Conservation (phyloP, 1,140 invertebrate genomes). For the Agrypnia vestita region DNA sequence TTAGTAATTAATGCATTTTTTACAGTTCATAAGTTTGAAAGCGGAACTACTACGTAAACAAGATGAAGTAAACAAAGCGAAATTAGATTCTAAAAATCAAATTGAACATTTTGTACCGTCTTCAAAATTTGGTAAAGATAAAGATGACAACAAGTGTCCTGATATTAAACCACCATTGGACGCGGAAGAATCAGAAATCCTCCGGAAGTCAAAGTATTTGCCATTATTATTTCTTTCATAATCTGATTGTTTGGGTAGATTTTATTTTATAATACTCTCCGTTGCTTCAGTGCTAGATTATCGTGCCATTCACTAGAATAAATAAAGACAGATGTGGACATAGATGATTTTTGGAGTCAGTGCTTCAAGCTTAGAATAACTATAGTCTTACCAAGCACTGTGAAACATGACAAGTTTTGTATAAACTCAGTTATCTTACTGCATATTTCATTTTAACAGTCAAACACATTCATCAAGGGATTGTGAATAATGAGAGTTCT, state of each 20-base stretch:
- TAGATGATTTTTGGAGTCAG: too few relatives aligned
- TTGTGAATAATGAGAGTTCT: not conserved
- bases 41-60: slow-evolving; percentile 86
- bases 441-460: not conserved
- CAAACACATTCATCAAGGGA: not conserved
- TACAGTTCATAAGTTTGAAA: slow-evolving; percentile 79
- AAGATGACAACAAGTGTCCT: slow-evolving; percentile 62
- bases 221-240: not conserved
- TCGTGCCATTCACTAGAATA: too few relatives aligned
- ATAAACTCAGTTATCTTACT: too few relatives aligned
- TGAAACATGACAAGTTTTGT: too few relatives aligned
- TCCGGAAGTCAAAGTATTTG: slow-evolving; percentile 76
- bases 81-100: slow-evolving; percentile 70
- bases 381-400: too few relatives aligned
- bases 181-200: slow-evolving; percentile 71
- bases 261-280: too few relatives aligned
- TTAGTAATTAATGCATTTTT: slow-evolving; percentile 53
- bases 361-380: too few relatives aligned
- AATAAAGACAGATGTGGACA: too few relatives aligned
- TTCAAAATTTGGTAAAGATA: slow-evolving; percentile 60
- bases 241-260: not conserved
- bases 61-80: slow-evolving; percentile 81
- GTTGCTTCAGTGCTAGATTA: too few relatives aligned
- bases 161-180: slow-evolving; percentile 70
- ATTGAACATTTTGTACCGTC: slow-evolving; percentile 66